Evolutionary conservation across 2,113 vertebrate genomes (phyloP).

Genomic region (Microcebus murinus): DNA sequence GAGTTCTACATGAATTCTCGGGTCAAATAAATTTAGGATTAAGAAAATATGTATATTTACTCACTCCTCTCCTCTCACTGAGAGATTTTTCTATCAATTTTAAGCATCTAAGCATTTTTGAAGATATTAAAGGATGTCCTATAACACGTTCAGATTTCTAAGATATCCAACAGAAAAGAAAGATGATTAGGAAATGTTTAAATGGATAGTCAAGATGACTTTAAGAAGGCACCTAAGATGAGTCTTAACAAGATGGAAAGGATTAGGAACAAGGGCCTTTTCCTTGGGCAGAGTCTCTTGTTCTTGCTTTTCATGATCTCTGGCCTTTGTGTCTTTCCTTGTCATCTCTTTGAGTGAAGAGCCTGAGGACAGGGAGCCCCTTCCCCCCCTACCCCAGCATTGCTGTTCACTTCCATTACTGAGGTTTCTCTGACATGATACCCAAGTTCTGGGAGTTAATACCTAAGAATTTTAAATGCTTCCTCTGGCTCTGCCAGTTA

Average conservation of each 20-base stretch:
- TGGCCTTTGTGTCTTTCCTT: neutral
- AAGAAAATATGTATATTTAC: neutral
- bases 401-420: neutral
- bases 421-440: neutral
- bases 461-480: neutral
- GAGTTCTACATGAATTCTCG: neutral
- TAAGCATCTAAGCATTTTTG: neutral
- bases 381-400: neutral
- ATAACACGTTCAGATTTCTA: neutral
- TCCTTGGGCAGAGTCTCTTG: neutral
- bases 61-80: neutral
- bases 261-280: neutral
- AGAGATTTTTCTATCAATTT: conserved; percentile 4
- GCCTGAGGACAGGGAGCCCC: neutral
- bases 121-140: neutral
- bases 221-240: neutral
- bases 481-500: neutral
- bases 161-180: neutral
- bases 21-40: neutral
- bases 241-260: neutral
- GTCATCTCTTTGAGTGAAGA: neutral
- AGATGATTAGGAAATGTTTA: neutral
- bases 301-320: neutral
- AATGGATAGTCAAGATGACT: neutral
- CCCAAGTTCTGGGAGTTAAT: neutral